phyloP scores from a whole-genome alignment of 2,797 vertebrate genomes.

The Ctenosaura bakeri region DNA sequence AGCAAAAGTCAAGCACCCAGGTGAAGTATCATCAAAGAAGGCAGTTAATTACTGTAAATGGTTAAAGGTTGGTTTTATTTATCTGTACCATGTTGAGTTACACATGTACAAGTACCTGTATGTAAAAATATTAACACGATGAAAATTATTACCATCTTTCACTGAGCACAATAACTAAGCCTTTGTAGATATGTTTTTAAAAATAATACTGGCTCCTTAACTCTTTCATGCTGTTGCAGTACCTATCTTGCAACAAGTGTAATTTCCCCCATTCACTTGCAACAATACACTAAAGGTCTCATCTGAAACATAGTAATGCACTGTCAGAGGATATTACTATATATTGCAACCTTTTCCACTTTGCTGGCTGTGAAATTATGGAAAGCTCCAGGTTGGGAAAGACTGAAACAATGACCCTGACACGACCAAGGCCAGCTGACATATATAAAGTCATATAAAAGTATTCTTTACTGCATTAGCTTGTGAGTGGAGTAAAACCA shows the following conservation, averaged over 20 bases:
- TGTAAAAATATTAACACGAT: neutral
- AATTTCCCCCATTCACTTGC: neutral
- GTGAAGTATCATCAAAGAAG: neutral
- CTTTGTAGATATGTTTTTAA: neutral
- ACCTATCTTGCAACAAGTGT: neutral
- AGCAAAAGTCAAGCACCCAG: neutral
- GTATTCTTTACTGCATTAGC: neutral
- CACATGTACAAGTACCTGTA: neutral
- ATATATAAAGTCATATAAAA: neutral
- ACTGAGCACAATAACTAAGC: neutral
- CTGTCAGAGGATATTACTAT: neutral
- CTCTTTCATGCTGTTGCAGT: neutral
- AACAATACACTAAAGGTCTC: neutral
- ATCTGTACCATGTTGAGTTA: neutral
- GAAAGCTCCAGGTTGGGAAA: neutral
- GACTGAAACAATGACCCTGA: neutral
- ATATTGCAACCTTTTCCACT: neutral
- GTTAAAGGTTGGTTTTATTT: neutral
- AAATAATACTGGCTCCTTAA: neutral
- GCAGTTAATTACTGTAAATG: constrained; percentile 5
- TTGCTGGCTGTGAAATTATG: neutral
- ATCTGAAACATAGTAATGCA: neutral
- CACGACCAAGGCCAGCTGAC: neutral
- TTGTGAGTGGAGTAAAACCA: too few relatives aligned
- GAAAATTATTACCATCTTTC: neutral